Percentiles rank a stretch among this genome's conserved stretches.
These are phyloP conservation scores for Linepithema humile DNA, from an alignment of 1,140 invertebrate genomes.

Conservation along the genomic window DNA sequence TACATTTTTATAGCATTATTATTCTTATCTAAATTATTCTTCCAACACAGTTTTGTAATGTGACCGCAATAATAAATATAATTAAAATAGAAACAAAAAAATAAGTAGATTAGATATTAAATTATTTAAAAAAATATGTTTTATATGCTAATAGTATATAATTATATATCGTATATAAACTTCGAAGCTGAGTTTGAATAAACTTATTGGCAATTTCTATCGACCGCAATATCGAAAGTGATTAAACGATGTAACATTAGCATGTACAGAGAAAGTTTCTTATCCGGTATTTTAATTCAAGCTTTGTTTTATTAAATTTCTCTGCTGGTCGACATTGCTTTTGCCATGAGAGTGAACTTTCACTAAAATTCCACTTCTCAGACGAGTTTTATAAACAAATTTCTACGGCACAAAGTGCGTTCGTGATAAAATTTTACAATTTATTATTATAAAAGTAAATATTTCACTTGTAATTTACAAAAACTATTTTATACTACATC, in stretches of 20 bases:
- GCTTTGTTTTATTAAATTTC: slow-evolving; percentile 27
- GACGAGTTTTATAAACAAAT: background rate
- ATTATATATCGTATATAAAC: too few species aligned
- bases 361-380: background rate
- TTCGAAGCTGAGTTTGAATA: background rate
- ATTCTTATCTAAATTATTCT: background rate
- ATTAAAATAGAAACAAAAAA: too few species aligned
- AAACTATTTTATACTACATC: background rate
- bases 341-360: background rate
- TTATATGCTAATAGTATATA: too few species aligned
- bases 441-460: background rate
- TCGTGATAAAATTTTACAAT: background rate
- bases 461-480: background rate
- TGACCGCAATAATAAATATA: too few species aligned
- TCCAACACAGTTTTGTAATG: background rate
- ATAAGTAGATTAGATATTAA: background rate
- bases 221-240: background rate
- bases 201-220: background rate
- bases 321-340: background rate
- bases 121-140: background rate
- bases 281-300: background rate
- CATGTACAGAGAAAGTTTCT: slow-evolving; percentile 1
- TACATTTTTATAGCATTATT: background rate
- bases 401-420: background rate
- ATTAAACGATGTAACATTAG: slow-evolving; percentile 1